Conservation (phyloP, 2,797 vertebrate genomes). For the Falco cherrug region DNA sequence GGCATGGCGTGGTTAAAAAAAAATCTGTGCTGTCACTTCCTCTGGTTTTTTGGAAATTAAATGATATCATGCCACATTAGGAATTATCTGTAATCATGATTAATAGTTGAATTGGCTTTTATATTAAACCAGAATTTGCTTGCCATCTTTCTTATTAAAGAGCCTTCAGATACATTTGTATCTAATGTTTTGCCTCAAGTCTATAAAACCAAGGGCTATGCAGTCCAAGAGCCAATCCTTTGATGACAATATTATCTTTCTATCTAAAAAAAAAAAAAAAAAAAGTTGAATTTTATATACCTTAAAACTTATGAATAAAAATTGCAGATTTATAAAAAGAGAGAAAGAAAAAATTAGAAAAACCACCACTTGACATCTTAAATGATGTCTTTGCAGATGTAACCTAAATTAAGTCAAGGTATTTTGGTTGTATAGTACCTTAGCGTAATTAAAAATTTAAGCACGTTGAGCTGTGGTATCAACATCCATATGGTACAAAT, state of each 20-base stretch:
- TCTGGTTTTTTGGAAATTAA: slow-evolving; percentile 57
- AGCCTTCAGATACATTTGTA: slow-evolving; percentile 54
- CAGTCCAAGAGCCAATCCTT: not conserved
- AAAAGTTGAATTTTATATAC: not conserved
- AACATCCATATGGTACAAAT: not conserved
- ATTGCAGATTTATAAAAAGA: not conserved
- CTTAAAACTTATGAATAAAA: not conserved
- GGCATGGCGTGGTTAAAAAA: not conserved
- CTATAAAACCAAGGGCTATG: not conserved
- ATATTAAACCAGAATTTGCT: slow-evolving; percentile 68
- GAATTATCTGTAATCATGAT: slow-evolving; percentile 70
- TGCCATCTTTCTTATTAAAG: slow-evolving; percentile 63
- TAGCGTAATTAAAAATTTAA: slow-evolving; percentile 26
- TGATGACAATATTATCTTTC: not conserved
- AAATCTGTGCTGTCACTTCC: slow-evolving; percentile 35
- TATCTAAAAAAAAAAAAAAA: not conserved
- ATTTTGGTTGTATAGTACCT: not conserved
- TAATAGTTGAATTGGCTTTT: slow-evolving; percentile 70
- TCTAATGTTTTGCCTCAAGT: slow-evolving; percentile 31
- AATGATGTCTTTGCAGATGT: not conserved
- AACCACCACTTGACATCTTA: slow-evolving; percentile 16
- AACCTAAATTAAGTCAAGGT: slow-evolving; percentile 27
- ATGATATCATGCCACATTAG: slow-evolving; percentile 49
- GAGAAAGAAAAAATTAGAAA: not conserved
- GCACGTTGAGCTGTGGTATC: not conserved